phyloP scores from a whole-genome alignment of 2,797 vertebrate species.

The Channa striata region DNA sequence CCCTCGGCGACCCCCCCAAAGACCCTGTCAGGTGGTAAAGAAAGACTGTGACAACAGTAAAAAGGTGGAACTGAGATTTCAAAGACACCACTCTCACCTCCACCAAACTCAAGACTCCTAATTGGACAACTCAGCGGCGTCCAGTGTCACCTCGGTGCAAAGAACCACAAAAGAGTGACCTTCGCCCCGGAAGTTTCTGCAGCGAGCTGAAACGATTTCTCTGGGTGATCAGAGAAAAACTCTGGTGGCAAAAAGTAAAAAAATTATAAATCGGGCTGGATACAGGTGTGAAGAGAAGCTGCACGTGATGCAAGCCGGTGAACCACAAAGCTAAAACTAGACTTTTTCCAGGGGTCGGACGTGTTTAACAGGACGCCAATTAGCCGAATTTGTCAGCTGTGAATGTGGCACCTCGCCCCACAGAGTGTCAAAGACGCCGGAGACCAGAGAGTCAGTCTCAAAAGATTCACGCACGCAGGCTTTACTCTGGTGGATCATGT shows the following conservation, averaged over 20 bases:
- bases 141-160: neutral
- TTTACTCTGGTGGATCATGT: too few species aligned
- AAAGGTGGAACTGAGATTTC: slow-evolving; percentile 10
- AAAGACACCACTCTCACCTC: slow-evolving; percentile 12
- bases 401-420: neutral
- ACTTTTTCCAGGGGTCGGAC: neutral
- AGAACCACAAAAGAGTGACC: neutral
- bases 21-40: slow-evolving; percentile 19
- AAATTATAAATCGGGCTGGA: too few species aligned
- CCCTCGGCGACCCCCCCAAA: slow-evolving; percentile 17
- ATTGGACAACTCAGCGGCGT: slow-evolving; percentile 18
- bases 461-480: too few species aligned
- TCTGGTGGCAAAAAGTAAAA: too few species aligned
- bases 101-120: slow-evolving; percentile 6
- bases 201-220: neutral
- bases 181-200: neutral
- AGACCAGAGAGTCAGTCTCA: neutral
- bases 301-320: too few species aligned
- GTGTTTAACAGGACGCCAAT: neutral
- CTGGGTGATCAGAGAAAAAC: too few species aligned
- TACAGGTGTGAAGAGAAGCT: too few species aligned
- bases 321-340: neutral
- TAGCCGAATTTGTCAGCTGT: neutral
- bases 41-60: neutral
- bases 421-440: neutral